Percentiles rank a stretch among this genome's conserved stretches.
Evolutionary conservation across 35 echinoderm and acorn worm species (phyloP).

Genomic region (Apostichopus californicus): DNA sequence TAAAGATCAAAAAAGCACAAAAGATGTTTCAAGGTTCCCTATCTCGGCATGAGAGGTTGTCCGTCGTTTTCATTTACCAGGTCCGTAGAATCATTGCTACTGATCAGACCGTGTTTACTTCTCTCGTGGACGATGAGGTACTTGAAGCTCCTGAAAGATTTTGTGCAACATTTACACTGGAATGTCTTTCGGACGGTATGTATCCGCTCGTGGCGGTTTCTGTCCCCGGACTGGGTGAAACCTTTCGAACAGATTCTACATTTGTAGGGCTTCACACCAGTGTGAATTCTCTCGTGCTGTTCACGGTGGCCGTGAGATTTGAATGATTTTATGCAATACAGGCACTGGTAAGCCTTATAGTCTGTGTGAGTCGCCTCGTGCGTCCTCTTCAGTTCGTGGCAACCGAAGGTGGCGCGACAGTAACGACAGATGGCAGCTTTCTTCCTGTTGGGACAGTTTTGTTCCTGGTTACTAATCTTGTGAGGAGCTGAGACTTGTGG

Average conservation of each 20-base stretch:
- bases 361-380: slow-evolving; percentile 34
- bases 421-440: slow-evolving; percentile 5
- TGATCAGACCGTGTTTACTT: not conserved
- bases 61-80: too few species aligned
- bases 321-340: slow-evolving; percentile 26
- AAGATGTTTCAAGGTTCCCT: too few species aligned
- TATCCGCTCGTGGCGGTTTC: slow-evolving; percentile 59
- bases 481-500: not conserved
- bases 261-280: slow-evolving; percentile 46
- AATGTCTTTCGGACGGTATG: slow-evolving; percentile 68
- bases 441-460: not conserved
- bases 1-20: too few species aligned
- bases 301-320: slow-evolving; percentile 42
- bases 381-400: not conserved
- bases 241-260: slow-evolving; percentile 65
- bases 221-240: slow-evolving; percentile 37
- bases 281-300: slow-evolving; percentile 63
- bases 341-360: not conserved
- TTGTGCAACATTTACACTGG: slow-evolving; percentile 54
- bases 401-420: not conserved
- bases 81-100: too few species aligned
- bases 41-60: too few species aligned
- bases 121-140: slow-evolving; percentile 34
- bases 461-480: not conserved
- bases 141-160: slow-evolving; percentile 24